Conservation (phyloP, 1,140 invertebrate genomes). For the Scaptomyza graminum region DNA sequence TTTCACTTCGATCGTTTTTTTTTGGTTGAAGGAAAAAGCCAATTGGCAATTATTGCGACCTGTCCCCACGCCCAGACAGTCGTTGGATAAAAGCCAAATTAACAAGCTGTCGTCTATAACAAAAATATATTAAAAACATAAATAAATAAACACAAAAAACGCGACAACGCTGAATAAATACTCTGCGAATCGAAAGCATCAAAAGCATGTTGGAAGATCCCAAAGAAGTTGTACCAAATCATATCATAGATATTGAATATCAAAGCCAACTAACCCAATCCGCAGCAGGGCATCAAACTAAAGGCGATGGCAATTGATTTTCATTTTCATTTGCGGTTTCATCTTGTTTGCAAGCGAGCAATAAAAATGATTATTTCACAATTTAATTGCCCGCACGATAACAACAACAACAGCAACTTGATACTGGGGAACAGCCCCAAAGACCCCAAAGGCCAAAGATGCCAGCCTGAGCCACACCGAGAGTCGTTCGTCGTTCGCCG, state of each 20-base stretch:
- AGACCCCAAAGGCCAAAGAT: conserved; percentile 62
- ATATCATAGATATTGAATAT: no score
- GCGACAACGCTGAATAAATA: not conserved
- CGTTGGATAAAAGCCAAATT: conserved; percentile 61
- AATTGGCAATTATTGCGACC: conserved; percentile 67
- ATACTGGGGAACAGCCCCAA: conserved; percentile 13
- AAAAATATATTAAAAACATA: conserved; percentile 13
- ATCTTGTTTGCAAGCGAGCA: conserved; percentile 29
- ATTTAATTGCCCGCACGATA: conserved; percentile 69
- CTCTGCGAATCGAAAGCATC: not conserved
- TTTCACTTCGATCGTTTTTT: no score
- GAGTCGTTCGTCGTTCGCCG: conserved; percentile 24
- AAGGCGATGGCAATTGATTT: conserved; percentile 53
- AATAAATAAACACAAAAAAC: not conserved
- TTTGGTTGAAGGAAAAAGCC: conserved; percentile 55
- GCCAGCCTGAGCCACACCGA: conserved; percentile 15
- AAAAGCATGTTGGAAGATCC: no score
- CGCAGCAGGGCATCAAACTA: conserved; percentile 3
- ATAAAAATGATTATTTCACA: conserved; percentile 80
- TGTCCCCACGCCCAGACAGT: conserved; percentile 54
- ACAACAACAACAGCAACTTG: conserved; percentile 1
- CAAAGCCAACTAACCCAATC: no score
- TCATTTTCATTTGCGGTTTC: conserved; percentile 67
- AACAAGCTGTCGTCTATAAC: conserved; percentile 51
- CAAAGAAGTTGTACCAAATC: no score